phyloP scores from a whole-genome alignment of 2,113 vertebrate genomes.

The Ophthalmolycus amberensis region DNA sequence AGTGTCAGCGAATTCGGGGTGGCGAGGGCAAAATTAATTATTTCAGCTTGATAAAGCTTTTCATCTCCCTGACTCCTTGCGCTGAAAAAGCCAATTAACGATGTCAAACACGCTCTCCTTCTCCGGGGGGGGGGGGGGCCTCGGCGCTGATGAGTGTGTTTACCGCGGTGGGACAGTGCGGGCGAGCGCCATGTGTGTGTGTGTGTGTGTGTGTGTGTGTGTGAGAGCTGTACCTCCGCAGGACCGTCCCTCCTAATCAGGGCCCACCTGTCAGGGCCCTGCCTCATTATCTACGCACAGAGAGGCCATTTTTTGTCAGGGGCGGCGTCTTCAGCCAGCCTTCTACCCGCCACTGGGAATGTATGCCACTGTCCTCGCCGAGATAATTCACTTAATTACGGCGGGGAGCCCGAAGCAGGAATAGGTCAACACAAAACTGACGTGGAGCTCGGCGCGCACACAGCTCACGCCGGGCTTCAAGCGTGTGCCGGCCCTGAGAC shows the following conservation, averaged over 20 bases:
- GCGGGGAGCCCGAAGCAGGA: conserved; percentile 70
- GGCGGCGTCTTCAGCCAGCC: conserved; percentile 83
- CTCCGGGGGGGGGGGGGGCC: conserved; percentile 84
- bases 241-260: conserved; percentile 92
- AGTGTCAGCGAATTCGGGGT: conserved; percentile 96
- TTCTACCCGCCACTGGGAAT: conserved; percentile 88
- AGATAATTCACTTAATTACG: conserved; percentile 98
- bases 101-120: conserved; percentile 99
- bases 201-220: conserved; percentile 30
- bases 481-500: conserved; percentile 18
- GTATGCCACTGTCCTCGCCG: conserved; percentile 87
- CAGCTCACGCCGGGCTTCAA: conserved; percentile 13
- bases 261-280: conserved; percentile 93
- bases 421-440: conserved; percentile 67
- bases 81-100: conserved; percentile 99
- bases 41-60: conserved; percentile 99
- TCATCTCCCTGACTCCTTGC: conserved; percentile 99
- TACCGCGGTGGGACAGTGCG: conserved; percentile 87
- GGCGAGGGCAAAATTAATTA: conserved; percentile 95
- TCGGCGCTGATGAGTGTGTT: conserved; percentile 96
- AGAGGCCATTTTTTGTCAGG: conserved; percentile 93
- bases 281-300: conserved; percentile 93
- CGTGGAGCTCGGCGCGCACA: conserved; percentile 26
- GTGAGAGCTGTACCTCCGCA: conserved; percentile 44
- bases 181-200: neutral